Conservation (phyloP, 1,140 invertebrate genomes). For the Drosophila melanogaster region DNA sequence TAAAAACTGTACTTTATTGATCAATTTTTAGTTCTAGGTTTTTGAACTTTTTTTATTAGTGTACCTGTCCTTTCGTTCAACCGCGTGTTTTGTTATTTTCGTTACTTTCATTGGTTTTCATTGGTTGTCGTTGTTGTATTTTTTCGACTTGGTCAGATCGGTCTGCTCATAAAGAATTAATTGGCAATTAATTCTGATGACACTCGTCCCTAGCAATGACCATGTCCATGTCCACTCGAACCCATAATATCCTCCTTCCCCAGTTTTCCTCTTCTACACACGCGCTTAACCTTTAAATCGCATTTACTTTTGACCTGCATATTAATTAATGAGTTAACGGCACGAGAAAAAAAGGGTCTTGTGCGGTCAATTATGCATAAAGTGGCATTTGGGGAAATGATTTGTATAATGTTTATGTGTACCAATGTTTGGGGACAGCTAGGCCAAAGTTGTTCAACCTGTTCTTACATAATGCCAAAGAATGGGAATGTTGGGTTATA, state of each 20-base stretch:
- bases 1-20: background rate
- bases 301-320: constrained; percentile 65
- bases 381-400: constrained; percentile 59
- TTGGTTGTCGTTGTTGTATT: constrained; percentile 18
- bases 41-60: background rate
- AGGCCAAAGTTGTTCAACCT: constrained; percentile 1
- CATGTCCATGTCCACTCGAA: constrained; percentile 45
- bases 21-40: background rate
- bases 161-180: constrained; percentile 67
- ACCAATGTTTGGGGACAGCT: constrained; percentile 3
- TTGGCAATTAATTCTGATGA: constrained; percentile 70
- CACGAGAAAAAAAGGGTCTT: constrained; percentile 50
- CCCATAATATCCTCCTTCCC: background rate
- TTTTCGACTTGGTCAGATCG: constrained; percentile 17
- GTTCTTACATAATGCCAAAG: constrained; percentile 24
- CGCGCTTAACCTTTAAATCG: constrained; percentile 46
- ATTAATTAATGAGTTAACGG: constrained; percentile 59
- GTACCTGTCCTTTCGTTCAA: background rate
- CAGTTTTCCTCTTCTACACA: constrained; percentile 9
- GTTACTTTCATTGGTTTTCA: constrained; percentile 14
- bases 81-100: background rate
- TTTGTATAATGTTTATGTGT: constrained; percentile 38
- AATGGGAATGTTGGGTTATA: background rate
- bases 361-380: constrained; percentile 67
- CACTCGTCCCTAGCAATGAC: constrained; percentile 31